Conservation (phyloP, 2,888 invertebrate genomes). For the Vannuccia rotundouncinata region DNA sequence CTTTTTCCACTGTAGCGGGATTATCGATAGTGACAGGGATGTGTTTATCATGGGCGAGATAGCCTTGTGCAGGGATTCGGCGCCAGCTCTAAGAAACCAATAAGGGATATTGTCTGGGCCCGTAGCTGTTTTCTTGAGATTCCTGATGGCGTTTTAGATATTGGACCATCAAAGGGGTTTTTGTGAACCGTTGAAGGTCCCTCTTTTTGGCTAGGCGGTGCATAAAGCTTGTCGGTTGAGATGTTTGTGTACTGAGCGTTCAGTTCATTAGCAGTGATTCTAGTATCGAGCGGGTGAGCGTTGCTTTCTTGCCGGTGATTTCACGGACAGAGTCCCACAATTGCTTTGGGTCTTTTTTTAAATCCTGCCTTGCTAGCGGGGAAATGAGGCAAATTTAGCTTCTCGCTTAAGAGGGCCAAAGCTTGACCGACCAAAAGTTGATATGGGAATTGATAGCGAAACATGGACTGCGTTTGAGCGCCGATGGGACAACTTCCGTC, state of each 20-base stretch:
- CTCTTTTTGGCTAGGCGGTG: not conserved
- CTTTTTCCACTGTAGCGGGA: constrained; percentile 6
- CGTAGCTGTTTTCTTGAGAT: not conserved
- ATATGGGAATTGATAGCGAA: no score
- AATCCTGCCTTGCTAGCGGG: not conserved
- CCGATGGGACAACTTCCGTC: no score
- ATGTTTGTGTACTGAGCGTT: not conserved
- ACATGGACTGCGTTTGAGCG: no score
- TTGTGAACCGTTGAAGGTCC: constrained; percentile 1
- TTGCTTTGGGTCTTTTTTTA: not conserved
- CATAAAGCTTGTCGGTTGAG: constrained; percentile 3
- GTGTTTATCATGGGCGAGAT: no score
- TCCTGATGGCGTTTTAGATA: not conserved
- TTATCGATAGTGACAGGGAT: not conserved
- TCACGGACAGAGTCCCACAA: not conserved
- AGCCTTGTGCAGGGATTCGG: no score
- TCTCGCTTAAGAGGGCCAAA: no score
- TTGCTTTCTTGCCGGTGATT: not conserved
- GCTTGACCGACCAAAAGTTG: no score
- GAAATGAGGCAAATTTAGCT: no score
- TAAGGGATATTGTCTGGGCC: no score
- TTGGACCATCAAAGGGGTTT: not conserved
- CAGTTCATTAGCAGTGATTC: not conserved
- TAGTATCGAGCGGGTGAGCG: not conserved
- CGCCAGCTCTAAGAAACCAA: no score